Base-by-base conservation (phyloP, 2,113 vertebrate genomes). In the Heterotilapia buettikoferi region DNA sequence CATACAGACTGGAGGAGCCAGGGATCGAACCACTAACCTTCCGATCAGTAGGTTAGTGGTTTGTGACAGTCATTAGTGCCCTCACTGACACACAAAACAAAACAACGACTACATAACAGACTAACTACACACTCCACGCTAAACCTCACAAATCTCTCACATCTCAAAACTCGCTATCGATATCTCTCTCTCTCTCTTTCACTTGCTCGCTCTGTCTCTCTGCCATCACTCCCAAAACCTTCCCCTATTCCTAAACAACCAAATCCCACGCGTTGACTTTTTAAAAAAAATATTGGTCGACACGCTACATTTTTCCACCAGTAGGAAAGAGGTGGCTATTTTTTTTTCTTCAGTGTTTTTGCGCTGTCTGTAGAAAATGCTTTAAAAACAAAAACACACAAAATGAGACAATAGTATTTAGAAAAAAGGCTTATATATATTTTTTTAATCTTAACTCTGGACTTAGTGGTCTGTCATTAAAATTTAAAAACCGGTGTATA, bases 341-440 rank as follows among this genome's bases (percentile, higher is more conserved):
- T 61, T 59, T 33, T 52, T 61, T 31, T 61, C 26, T 61, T 31
- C 9, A 4, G 8, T 9, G 26, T 31, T 61, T 61, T 61, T 61
- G 57, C 9, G 14, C 57, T 61, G 26, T 2, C 57, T 26, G 3
- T 31, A 61, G 57, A 61, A 18, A 61, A 61, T 61, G 57, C 26
- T 31, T 59, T 18, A 3, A 31, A 59, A 57, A 29, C 3, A 3
- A 59, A 18, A 18, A 59, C 26, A 59, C 26, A 59, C 26, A 18
- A 61, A 31, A 61, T 0, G 13, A 2, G 56, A 59, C 14, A 59
- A 59, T 18, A 59, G 26, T 31, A 1, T 59, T 59, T 59, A 59
- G 14, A 31, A 18, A 56, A 26, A 56, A 56, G 13, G 21, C 21
- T 14, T 59, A 9, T 16, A 5, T 59, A 0, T 57, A 0, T 8